Percentiles rank a stretch among this genome's conserved stretches.
Evolutionary conservation across 2,113 vertebrate genomes (phyloP).

Genomic region (Rhegmatorhina hoffmannsi): DNA sequence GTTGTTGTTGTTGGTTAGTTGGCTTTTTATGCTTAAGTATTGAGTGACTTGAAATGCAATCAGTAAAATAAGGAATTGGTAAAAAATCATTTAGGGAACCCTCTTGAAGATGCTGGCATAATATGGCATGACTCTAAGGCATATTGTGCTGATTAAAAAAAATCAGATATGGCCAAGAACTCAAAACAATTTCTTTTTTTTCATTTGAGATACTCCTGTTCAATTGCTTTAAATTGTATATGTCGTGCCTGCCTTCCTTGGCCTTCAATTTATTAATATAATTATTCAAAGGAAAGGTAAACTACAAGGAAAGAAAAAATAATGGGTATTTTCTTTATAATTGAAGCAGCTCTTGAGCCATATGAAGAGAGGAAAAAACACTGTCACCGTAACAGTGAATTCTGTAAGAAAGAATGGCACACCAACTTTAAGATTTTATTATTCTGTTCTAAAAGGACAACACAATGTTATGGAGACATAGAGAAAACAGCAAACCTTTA

Average conservation of each 20-base stretch:
- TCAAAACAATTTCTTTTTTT: neutral
- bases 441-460: neutral
- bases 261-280: neutral
- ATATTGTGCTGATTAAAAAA: neutral
- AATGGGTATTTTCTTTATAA: neutral
- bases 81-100: neutral
- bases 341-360: neutral
- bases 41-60: neutral
- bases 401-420: neutral
- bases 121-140: fast-evolving
- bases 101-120: neutral
- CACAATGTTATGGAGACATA: neutral
- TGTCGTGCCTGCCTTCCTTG: neutral
- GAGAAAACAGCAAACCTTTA: neutral
- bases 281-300: neutral
- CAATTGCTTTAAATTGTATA: neutral
- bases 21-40: neutral
- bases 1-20: neutral
- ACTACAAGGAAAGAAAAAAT: neutral
- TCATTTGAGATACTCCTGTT: neutral
- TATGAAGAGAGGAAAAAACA: neutral
- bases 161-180: neutral
- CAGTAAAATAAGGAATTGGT: neutral
- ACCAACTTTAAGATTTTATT: neutral
- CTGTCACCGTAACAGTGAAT: neutral